phyloP scores from a whole-genome alignment of 2,888 invertebrate genomes.

The Spicauda simplicius region DNA sequence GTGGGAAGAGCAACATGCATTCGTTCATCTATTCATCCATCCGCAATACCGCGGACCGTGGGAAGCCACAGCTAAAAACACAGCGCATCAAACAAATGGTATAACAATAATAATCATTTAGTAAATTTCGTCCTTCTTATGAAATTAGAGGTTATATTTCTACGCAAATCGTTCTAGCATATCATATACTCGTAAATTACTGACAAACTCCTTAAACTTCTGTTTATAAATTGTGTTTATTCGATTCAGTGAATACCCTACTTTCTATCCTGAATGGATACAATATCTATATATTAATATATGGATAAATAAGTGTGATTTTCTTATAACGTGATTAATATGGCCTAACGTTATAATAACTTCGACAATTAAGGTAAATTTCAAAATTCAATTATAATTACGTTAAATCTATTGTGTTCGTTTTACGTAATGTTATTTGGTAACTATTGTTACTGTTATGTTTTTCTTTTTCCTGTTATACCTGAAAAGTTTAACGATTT shows the following conservation, averaged over 20 bases:
- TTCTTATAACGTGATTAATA: background rate
- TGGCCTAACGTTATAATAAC: background rate
- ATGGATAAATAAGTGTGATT: background rate
- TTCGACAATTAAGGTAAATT: constrained; percentile 1
- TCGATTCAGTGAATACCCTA: background rate
- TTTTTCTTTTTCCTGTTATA: background rate
- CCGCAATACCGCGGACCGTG: no score
- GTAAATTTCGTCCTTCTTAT: no score
- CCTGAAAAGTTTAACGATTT: background rate
- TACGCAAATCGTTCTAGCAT: no score
- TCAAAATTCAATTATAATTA: background rate
- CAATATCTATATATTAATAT: no score
- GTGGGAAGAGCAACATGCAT: no score
- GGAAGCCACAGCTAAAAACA: no score
- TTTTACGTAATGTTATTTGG: background rate
- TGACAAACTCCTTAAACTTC: no score
- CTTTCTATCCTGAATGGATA: background rate
- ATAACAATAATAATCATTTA: no score
- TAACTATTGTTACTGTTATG: background rate
- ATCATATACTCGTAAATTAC: no score
- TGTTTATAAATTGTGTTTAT: background rate
- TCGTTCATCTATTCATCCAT: no score
- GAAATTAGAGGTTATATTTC: no score
- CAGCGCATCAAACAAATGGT: no score
- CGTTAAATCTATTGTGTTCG: constrained; percentile 8